Percentiles rank a stretch among this genome's conserved stretches.
phyloP scores from a whole-genome alignment of 2,113 vertebrate genomes.

The Semnornis frantzii region DNA sequence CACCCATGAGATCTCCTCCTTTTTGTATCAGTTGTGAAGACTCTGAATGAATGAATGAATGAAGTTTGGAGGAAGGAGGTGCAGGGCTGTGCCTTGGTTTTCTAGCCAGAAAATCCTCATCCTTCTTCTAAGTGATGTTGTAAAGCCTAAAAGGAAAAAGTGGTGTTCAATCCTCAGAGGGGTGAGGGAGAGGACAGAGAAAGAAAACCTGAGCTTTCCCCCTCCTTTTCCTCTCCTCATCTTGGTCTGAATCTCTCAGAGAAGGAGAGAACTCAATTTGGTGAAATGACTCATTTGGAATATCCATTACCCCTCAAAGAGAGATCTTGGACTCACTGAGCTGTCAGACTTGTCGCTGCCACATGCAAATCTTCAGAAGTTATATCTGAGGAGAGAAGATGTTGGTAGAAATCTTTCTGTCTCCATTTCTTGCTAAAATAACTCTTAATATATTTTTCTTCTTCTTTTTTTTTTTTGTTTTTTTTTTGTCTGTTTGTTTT shows the following conservation, averaged over 20 bases:
- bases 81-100: neutral
- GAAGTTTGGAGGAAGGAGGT: neutral
- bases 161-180: neutral
- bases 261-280: neutral
- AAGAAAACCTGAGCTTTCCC: neutral
- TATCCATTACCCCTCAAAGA: conserved; percentile 59
- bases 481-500: neutral
- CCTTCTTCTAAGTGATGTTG: neutral
- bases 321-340: neutral
- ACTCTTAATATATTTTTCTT: no score
- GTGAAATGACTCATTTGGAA: conserved; percentile 34
- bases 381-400: conserved; percentile 4
- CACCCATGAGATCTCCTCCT: neutral
- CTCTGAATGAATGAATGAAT: neutral
- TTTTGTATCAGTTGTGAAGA: neutral
- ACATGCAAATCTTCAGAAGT: conserved; percentile 15
- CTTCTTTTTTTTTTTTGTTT: neutral
- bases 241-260: neutral
- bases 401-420: neutral
- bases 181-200: neutral
- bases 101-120: neutral
- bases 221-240: neutral
- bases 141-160: neutral
- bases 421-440: neutral
- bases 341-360: conserved; percentile 37